Evolutionary conservation across 30 jellyfish, hydroid and myxozoan species (phyloP), one percentile per base, ranked within the genome.

Genomic region (Aurelia sp.): DNA sequence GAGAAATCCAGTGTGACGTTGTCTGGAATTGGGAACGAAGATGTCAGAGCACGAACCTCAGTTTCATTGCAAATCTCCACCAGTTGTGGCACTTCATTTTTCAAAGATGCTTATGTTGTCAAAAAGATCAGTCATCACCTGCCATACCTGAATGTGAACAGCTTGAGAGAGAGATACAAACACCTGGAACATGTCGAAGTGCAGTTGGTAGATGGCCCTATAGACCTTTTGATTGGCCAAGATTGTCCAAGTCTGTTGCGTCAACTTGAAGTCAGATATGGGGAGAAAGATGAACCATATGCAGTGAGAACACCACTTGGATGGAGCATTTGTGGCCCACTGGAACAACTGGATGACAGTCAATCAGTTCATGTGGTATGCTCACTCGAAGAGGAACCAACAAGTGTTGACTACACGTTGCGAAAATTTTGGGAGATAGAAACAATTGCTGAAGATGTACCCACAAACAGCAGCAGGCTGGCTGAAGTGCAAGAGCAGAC

Each of bases 241-340:
- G 81, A 70, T 70, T 21, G 20, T 11, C 81, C 81, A 70, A 70
- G 81, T 70, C 81, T 70, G 81, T 70, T 70, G 30, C 81, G 81
- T 33, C 81, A 70, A 33, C 81, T 70, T 22, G 81, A 70, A 70
- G 62, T 31, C 12, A 33, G 66, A 35, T 70, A 70, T 15, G 81
- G 81, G 63, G 81, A 31, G n/a, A 33, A 70, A 3, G 62, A 70
- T 70, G 63, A 70, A 70, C 66, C 81, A 70, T 70, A 70, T 44
- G 81, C 81, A n/a, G 81, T 70, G 31, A 70, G 81, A 44, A 70
- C 81, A 31, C 63, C 81, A 31, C 81, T 70, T 15, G 81, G 81
- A 70, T 70, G 62, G 66, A 70, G 81, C 66, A 70, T 70, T 70
- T 70, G 62, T 70, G 81, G 81, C 81, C 81, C 81, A 70, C 4